A percentile compares a stretch with the other conserved stretches of the same genome.
phyloP scores from a whole-genome alignment of 35 echinoderm and acorn worm genomes.

The Holothuria glaberrima region DNA sequence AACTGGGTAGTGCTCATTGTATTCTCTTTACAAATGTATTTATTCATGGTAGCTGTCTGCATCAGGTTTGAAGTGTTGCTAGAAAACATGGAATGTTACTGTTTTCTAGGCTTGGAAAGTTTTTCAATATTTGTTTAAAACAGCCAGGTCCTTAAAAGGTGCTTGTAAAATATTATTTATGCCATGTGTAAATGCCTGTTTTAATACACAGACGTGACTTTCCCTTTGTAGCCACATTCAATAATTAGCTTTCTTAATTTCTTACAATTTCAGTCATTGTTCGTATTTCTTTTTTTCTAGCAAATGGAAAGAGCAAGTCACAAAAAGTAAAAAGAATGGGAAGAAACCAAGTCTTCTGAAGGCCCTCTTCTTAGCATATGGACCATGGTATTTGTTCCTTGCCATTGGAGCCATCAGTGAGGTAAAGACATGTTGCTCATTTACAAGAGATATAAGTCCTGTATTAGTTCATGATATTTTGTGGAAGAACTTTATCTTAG shows the following conservation, averaged over 20 bases:
- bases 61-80: too few relatives aligned
- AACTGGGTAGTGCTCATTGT: too few relatives aligned
- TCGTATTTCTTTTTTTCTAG: constrained; percentile 37
- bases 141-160: too few relatives aligned
- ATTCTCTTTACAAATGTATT: too few relatives aligned
- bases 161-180: too few relatives aligned
- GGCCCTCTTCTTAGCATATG: constrained; percentile 59
- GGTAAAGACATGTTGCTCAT: constrained; percentile 12
- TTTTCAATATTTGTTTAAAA: too few relatives aligned
- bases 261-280: neutral
- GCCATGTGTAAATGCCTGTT: neutral
- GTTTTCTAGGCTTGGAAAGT: too few relatives aligned
- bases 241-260: neutral
- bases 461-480: too few relatives aligned
- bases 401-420: constrained; percentile 58
- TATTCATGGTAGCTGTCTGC: too few relatives aligned
- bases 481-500: too few relatives aligned
- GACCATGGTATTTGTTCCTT: constrained; percentile 53
- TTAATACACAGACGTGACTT: neutral
- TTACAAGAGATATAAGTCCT: too few relatives aligned
- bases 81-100: too few relatives aligned
- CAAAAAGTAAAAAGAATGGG: neutral
- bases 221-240: neutral
- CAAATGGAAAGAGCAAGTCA: constrained; percentile 59
- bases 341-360: constrained; percentile 64